Evolutionary conservation across 2,797 vertebrate species (phyloP).

Genomic region (Enteromius mattozi): DNA sequence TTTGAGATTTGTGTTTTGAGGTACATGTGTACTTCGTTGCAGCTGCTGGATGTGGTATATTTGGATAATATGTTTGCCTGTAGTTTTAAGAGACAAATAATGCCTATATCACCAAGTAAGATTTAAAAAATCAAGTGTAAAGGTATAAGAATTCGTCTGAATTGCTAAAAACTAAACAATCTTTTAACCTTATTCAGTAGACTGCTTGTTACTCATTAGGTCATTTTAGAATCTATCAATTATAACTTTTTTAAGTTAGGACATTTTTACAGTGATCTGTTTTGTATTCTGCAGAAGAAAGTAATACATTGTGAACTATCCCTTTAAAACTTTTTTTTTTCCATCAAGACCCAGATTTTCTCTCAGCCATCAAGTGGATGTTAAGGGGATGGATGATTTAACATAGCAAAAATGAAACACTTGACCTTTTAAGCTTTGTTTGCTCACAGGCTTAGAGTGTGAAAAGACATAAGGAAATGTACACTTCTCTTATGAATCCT

Average conservation of each 20-base stretch:
- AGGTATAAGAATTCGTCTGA: not conserved
- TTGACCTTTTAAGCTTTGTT: conserved; percentile 14
- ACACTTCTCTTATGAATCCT: not conserved
- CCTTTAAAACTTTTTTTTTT: not conserved
- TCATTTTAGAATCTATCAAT: not conserved
- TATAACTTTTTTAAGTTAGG: not conserved
- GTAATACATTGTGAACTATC: not conserved
- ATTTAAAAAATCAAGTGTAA: not conserved
- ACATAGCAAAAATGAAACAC: conserved; percentile 4
- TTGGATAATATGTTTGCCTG: not conserved
- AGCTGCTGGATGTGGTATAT: not conserved
- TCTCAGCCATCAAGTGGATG: conserved; percentile 2
- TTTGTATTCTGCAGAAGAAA: not conserved
- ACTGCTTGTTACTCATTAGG: not conserved
- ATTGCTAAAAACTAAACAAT: not conserved
- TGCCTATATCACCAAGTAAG: not conserved
- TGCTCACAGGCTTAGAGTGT: not conserved
- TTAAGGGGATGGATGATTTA: conserved; percentile 13
- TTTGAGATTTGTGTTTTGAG: not conserved
- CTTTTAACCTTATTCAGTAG: not conserved
- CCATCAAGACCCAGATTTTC: not conserved
- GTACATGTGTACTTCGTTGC: not conserved
- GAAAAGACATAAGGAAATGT: not conserved
- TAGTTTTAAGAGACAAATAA: not conserved
- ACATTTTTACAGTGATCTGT: not conserved